Evolutionary conservation across 2,888 invertebrate genomes (phyloP).

Genomic region (Cheilosia impressa): DNA sequence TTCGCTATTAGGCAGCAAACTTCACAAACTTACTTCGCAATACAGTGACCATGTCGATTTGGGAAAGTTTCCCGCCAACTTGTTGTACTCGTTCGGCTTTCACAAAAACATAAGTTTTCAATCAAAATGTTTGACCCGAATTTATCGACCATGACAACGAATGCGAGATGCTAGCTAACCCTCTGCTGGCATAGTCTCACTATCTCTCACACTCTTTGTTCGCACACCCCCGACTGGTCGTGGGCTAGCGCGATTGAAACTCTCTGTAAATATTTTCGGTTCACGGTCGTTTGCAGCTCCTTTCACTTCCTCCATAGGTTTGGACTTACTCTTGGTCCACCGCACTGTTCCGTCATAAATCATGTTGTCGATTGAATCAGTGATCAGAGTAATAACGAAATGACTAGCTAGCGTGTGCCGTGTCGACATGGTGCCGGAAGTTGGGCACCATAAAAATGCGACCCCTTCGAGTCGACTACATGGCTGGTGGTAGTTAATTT

Average conservation of each 20-base stretch:
- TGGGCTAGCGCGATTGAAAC: conserved; percentile 58
- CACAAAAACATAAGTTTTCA: conserved; percentile 31
- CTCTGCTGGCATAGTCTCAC: conserved; percentile 2
- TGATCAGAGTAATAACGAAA: conserved; percentile 75
- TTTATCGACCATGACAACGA: conserved; percentile 71
- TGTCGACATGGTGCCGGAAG: conserved; percentile 75
- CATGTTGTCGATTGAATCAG: conserved; percentile 79
- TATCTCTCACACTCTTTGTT: conserved; percentile 28
- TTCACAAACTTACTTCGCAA: conserved; percentile 4
- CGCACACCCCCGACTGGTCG: conserved; percentile 25
- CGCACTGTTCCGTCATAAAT: conserved; percentile 81
- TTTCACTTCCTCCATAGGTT: conserved; percentile 77
- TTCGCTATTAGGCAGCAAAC: background rate
- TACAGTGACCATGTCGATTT: background rate
- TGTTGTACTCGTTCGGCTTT: conserved; percentile 16
- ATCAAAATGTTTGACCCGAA: conserved; percentile 60
- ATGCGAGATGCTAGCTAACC: conserved; percentile 31
- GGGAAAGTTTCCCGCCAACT: conserved; percentile 35
- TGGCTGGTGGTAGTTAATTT: conserved; percentile 66
- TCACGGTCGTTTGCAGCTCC: conserved; percentile 83
- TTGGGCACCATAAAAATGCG: conserved; percentile 72
- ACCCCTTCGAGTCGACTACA: conserved; percentile 48
- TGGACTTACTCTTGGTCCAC: conserved; percentile 58
- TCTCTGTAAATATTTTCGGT: conserved; percentile 82
- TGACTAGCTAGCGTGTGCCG: conserved; percentile 75